phyloP scores from a whole-genome alignment of 2,888 invertebrate species.

The Brachynemurus nebulosus region DNA sequence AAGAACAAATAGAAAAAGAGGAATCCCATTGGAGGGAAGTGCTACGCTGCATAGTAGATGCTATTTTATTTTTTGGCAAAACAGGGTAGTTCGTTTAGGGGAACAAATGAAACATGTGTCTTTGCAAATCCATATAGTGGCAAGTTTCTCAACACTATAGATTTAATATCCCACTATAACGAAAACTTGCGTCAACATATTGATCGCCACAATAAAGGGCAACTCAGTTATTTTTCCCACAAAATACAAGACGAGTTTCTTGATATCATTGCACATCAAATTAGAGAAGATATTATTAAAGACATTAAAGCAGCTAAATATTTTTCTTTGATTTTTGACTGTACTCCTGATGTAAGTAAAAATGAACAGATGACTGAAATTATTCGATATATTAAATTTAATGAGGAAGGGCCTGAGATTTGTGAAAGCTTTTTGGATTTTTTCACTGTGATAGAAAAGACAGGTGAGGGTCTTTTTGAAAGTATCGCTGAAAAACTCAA shows the following conservation, averaged over 20 bases:
- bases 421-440: constrained; percentile 5
- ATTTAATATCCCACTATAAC: neutral
- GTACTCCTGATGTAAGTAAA: constrained; percentile 4
- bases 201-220: neutral
- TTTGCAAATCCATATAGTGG: neutral
- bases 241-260: constrained; percentile 10
- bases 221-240: constrained; percentile 1
- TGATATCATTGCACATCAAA: constrained; percentile 6
- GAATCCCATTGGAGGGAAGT: neutral
- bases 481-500: constrained; percentile 1
- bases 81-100: neutral
- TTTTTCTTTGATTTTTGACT: constrained; percentile 15
- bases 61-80: neutral
- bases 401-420: neutral
- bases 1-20: neutral
- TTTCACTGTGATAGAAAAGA: constrained; percentile 1
- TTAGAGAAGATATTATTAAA: constrained; percentile 5
- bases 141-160: neutral
- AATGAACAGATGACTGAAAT: constrained; percentile 6
- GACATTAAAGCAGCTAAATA: constrained; percentile 5
- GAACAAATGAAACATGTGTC: neutral
- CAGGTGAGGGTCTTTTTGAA: constrained; percentile 1
- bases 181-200: neutral
- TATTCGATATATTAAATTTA: neutral
- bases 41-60: neutral